Base-by-base conservation (phyloP, 2,797 vertebrate genomes). In the Morelia viridis region DNA sequence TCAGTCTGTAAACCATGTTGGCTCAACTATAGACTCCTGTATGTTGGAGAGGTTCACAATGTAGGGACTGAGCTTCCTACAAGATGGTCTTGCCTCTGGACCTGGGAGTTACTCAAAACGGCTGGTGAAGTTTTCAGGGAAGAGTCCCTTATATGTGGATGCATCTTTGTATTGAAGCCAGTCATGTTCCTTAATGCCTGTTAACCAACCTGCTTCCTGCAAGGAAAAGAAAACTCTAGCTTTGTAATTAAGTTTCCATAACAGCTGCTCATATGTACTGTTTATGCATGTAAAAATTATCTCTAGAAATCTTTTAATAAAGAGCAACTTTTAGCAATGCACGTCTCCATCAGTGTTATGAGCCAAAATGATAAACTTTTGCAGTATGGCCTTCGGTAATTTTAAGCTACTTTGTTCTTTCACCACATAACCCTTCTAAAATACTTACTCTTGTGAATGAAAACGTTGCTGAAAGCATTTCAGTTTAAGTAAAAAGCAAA, bases 181-280 rank as follows among this genome's bases (percentile, higher is more conserved):
- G 35, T 99, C 99, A 0, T 93, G 97, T 95, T 99, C 98, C 96
- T 98, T 98, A 92, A 99, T 96, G 56, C 99, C 99, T 19, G 98
- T 99, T 90, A 99, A 98, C 99, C 99, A 99, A 76, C 99, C 99
- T 8, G 99, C 99, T 89, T 99, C 99, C 99, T 99, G 97, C 61
- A 97, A 97, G 94, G 93, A 96, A 89, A 28, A 97, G 11, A 96
- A 5, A 89, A 28, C 3, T 28, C 87, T 91, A 94, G 93, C 89
- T 15, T 56, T 87, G 5, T 64, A 28, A 65, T 5, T 2, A 2
- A 1, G 35, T 15, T 90, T 15, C 8, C n/a, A 65, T 35, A 90
- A 13, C 5, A 92, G 62, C 6, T 53, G 35, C 41, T 22, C 22
- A 53, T 26, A 8, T 68, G 24, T 24, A 46, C 2, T 22, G n/a